Base-by-base conservation (phyloP, 2,113 vertebrate genomes). In the Trichechus manatus region DNA sequence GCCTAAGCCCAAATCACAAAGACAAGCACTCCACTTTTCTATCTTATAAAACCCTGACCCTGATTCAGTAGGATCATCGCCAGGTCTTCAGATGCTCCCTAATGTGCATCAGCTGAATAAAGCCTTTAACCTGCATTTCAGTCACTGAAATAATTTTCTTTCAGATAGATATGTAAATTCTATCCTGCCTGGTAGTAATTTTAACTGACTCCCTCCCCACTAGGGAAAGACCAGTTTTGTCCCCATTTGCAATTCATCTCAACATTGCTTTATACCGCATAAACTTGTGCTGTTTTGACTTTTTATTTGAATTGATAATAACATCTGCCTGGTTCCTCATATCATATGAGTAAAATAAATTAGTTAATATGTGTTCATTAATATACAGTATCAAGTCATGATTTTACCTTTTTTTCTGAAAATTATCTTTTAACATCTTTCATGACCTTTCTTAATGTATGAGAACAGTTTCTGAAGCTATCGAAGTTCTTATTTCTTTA, bases 351-450 rank as follows among this genome's bases (percentile, higher is more conserved):
- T 56, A 79, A 70, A 61, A 83, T 80, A 61, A 89, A 72, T 66
- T 68, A 81, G 44, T 89, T 75, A 74, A 50, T 59, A 29, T 80
- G n/a, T 63, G 29, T 61, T 91, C 31, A 23, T 89, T 92, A 31
- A 88, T 33, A 91, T 68, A 36, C 27, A 39, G 3, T 27, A 63
- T 27, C 31, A 77, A 86, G 53, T 50, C 80, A 50, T 44, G 8
- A 47, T 74, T 61, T 83, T n/a, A 36, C 14, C 74, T 78, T 83
- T 66, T 66, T 63, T 31, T 3, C 47, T 72, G 42, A 64, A 86
- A 93, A 89, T 39, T 47, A 50, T 75, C 42, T 85, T 96, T 95
- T 68, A 75, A 81, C 7, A 59, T 77, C 5, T 77, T 85, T 63
- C 27, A 20, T 79, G 31, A 64, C 61, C 25, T 63, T 87, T 95